Percentiles rank a stretch among this genome's conserved stretches.
Conservation (phyloP, 2,888 invertebrate species). For the Sarcophaga caerulescens region DNA sequence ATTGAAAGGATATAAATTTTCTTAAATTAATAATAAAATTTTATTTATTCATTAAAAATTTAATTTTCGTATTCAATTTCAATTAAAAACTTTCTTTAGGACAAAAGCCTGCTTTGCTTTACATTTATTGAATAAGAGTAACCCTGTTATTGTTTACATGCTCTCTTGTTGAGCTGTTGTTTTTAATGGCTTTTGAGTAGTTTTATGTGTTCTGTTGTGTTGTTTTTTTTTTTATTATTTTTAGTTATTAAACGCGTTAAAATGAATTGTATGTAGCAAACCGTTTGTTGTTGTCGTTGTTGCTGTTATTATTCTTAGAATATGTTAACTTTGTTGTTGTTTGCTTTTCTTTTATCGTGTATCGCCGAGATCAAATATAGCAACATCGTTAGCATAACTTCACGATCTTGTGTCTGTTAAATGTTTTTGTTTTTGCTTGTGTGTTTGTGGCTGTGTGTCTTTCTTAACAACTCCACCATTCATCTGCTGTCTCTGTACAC, state of each 20-base stretch:
- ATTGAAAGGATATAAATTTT: too few relatives aligned
- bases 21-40: too few relatives aligned
- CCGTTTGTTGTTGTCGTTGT: neutral
- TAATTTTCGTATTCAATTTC: too few relatives aligned
- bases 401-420: slow-evolving; percentile 34
- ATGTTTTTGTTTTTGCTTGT: neutral
- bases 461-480: neutral
- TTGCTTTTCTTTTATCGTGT: slow-evolving; percentile 17
- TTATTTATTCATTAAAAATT: too few relatives aligned
- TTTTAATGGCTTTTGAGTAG: neutral
- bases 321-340: neutral
- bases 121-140: too few relatives aligned
- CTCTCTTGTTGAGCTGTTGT: too few relatives aligned
- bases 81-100: too few relatives aligned
- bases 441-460: slow-evolving; percentile 1
- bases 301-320: neutral
- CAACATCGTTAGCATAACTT: slow-evolving; percentile 44
- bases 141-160: too few relatives aligned
- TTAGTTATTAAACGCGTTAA: neutral
- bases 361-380: slow-evolving; percentile 35
- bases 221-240: neutral
- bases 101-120: too few relatives aligned
- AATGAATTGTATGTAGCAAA: neutral
- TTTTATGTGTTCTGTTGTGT: neutral
- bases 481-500: neutral